Evolutionary conservation across 2,113 vertebrate genomes (phyloP).

Genomic region (Solea solea): DNA sequence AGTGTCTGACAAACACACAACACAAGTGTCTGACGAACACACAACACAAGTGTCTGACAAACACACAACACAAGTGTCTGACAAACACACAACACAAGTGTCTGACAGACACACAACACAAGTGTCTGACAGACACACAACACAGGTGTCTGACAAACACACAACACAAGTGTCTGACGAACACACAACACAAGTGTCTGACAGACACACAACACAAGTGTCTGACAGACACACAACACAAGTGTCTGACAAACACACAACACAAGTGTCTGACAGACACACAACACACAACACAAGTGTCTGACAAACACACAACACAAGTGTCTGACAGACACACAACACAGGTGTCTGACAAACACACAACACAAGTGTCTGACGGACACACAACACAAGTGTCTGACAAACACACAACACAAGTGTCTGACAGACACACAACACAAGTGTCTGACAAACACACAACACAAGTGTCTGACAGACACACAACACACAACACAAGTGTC

Average conservation of each 20-base stretch:
- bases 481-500: too few relatives aligned
- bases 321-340: background rate
- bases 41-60: background rate
- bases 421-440: too few relatives aligned
- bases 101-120: background rate
- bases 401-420: background rate
- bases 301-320: background rate
- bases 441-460: background rate
- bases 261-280: too few relatives aligned
- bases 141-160: too few relatives aligned
- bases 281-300: background rate
- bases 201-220: background rate
- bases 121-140: background rate
- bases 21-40: slow-evolving; percentile 1
- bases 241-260: background rate
- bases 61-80: slow-evolving; percentile 2
- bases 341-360: too few relatives aligned
- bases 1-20: background rate
- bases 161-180: background rate
- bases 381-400: background rate
- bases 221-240: background rate
- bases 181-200: background rate
- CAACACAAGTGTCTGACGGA: background rate
- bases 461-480: background rate
- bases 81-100: background rate